Evolutionary conservation across 1,140 invertebrate genomes (phyloP).

Genomic region (Eriosoma lanigerum): DNA sequence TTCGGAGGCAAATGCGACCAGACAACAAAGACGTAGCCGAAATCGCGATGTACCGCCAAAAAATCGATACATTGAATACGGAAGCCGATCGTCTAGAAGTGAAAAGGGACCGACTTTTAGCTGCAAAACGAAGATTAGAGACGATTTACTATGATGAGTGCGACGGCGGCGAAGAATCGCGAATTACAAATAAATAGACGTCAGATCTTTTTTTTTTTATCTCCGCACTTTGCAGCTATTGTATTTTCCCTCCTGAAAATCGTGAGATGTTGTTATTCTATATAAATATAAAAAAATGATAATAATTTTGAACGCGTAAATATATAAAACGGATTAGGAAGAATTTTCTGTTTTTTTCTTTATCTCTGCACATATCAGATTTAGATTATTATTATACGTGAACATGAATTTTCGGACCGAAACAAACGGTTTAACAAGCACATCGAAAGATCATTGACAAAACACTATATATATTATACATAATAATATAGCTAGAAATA

Average conservation of each 20-base stretch:
- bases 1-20: not conserved
- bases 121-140: not conserved
- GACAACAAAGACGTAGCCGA: not conserved
- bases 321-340: not conserved
- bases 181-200: not conserved
- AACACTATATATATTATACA: not conserved
- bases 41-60: not conserved
- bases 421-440: slow-evolving; percentile 43
- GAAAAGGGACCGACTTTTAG: not conserved
- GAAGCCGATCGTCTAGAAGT: not conserved
- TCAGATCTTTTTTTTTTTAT: no score
- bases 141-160: not conserved
- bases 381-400: no score
- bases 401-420: not conserved
- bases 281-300: not conserved
- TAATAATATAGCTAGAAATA: no score
- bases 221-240: no score
- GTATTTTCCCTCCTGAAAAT: no score
- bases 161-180: not conserved
- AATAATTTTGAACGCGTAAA: not conserved
- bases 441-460: slow-evolving; percentile 46
- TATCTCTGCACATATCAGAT: no score
- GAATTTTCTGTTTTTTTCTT: no score
- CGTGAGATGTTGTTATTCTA: no score
- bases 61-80: not conserved